These are phyloP conservation scores for Frankliniella intonsa DNA, from an alignment of 2,888 invertebrate genomes.

Conservation along the genomic window DNA sequence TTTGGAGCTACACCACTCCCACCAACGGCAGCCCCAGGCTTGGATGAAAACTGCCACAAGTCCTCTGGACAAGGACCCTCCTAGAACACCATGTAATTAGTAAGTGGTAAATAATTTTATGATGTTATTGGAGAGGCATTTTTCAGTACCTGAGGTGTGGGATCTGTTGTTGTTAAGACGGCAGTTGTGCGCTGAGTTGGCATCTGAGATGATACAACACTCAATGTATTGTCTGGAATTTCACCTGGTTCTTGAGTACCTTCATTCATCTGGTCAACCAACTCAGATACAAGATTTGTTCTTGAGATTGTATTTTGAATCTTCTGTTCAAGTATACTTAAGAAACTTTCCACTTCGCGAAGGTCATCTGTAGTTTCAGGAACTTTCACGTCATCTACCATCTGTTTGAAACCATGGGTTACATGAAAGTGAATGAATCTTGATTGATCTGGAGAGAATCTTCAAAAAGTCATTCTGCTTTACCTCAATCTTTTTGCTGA, in stretches of 20 bases:
- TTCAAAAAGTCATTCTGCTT: neutral
- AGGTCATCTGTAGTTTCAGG: slow-evolving; percentile 40
- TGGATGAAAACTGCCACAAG: neutral
- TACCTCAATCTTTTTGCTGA: slow-evolving; percentile 43
- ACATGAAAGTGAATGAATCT: neutral
- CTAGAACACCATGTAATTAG: neutral
- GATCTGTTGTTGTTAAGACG: neutral
- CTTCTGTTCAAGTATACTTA: slow-evolving; percentile 48
- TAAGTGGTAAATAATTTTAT: neutral
- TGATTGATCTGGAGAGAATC: neutral
- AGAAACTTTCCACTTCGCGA: slow-evolving; percentile 49
- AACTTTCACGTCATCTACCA: neutral
- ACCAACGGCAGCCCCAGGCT: slow-evolving; percentile 19
- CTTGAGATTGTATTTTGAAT: slow-evolving; percentile 41
- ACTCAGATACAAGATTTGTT: neutral
- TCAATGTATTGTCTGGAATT: neutral
- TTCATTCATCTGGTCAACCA: neutral
- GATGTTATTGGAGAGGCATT: neutral
- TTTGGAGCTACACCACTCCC: slow-evolving; percentile 10
- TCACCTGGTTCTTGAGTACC: neutral
- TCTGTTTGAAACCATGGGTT: neutral
- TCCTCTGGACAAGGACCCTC: slow-evolving; percentile 12
- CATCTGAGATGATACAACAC: slow-evolving; percentile 2
- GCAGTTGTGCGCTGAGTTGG: neutral
- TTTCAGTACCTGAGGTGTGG: neutral